These are phyloP conservation scores for Chloroclystis v-ata DNA, from an alignment of 2,888 invertebrate species.

Conservation along the genomic window DNA sequence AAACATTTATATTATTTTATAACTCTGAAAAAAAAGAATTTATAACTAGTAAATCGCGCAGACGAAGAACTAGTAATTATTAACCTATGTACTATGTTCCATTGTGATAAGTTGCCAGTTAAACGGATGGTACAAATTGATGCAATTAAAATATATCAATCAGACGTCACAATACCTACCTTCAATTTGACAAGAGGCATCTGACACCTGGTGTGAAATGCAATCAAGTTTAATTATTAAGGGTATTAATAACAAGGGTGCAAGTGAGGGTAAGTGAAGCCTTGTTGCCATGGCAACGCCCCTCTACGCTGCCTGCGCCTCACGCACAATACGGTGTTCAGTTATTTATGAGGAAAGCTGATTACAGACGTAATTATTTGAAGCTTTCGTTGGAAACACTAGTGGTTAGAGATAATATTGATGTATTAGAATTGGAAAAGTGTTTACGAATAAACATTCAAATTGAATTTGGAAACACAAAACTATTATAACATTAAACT, in stretches of 20 bases:
- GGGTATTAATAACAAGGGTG: slow-evolving; percentile 78
- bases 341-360: slow-evolving; percentile 70
- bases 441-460: too few relatives aligned
- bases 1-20: too few relatives aligned
- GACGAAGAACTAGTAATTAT: too few relatives aligned
- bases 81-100: too few relatives aligned
- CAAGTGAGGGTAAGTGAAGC: slow-evolving; percentile 59
- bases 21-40: too few relatives aligned
- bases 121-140: slow-evolving; percentile 14
- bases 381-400: slow-evolving; percentile 31
- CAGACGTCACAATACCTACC: slow-evolving; percentile 20
- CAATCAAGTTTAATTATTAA: slow-evolving; percentile 78
- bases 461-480: too few relatives aligned
- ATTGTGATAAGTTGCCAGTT: too few relatives aligned
- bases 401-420: slow-evolving; percentile 16
- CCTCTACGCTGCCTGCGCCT: slow-evolving; percentile 65
- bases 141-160: slow-evolving; percentile 25
- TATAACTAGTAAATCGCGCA: too few relatives aligned
- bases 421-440: slow-evolving; percentile 4
- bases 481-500: too few relatives aligned
- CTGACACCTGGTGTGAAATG: slow-evolving; percentile 77
- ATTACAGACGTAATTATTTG: slow-evolving; percentile 67
- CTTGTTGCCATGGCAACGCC: slow-evolving; percentile 70
- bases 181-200: slow-evolving; percentile 60
- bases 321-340: slow-evolving; percentile 58